Evolutionary conservation across 1,140 invertebrate species (phyloP), one percentile per base, ranked within the genome.

Genomic region (Drosophila takahashii): DNA sequence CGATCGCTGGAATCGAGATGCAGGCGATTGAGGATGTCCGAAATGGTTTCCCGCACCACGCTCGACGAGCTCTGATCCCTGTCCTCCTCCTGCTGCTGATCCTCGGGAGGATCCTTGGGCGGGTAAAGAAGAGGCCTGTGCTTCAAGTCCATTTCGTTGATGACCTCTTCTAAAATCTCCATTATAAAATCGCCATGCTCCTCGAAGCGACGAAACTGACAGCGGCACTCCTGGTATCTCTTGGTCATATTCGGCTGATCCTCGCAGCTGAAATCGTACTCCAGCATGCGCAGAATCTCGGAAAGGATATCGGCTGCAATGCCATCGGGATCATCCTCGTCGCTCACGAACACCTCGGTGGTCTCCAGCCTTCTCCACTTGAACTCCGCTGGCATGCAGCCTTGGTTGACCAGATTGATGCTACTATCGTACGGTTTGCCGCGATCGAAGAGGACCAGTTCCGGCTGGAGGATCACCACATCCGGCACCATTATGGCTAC

Each of bases 141-240:
- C 0, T 5, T 22, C 0, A 91, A 52, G 15, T 91, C 90, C 11
- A 91, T 54, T 1, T 91, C 84, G 53, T 70, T 72, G 15, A 91
- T 71, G 0, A 91, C 52, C 36, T 91, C 90, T n/a, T 91, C 75
- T 1, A 91, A 16, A 13, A 91, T 83, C 1, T 85, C 72, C 15
- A 67, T 10, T 0, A 90, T 42, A 5, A 83, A 10, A 7, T 71
- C 71, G 6, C 60, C 52, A 1, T 58, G 39, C 15, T 90, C 64
- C 1, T 70, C 37, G 2, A 53, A 44, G 1, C 51, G 58, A 0
- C 27, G 27, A 4, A 66, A 54, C 32, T 77, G 57, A n/a, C 90
- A 91, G 7, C 73, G 86, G 34, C 72, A 89, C 47, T 85, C 69
- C 15, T 86, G 71, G 56, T 86, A 91, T 3, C 90, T 72, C 16